A percentile compares a stretch with the other conserved stretches of the same genome.
phyloP scores from a whole-genome alignment of 1,140 invertebrate genomes.

The Maconellicoccus hirsutus region DNA sequence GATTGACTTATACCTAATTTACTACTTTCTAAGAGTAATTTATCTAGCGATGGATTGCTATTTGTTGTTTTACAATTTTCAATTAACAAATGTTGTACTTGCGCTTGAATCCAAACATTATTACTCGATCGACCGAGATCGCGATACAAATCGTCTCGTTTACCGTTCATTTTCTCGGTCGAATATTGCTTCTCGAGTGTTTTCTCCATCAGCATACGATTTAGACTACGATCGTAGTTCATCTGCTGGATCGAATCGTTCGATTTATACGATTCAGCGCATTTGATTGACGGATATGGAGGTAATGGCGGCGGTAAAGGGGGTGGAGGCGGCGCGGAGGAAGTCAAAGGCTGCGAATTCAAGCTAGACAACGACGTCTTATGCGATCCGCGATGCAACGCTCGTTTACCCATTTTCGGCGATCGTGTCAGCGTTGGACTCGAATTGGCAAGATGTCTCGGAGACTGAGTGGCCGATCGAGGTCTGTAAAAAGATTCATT shows the following conservation, averaged over 20 bases:
- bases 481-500: background rate
- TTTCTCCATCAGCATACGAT: background rate
- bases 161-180: background rate
- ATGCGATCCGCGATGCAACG: slow-evolving; percentile 35
- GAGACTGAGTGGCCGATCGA: slow-evolving; percentile 17
- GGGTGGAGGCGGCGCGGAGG: slow-evolving; percentile 29
- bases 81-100: background rate
- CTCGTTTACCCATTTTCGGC: slow-evolving; percentile 44
- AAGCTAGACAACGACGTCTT: background rate
- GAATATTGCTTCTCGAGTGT: background rate
- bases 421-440: slow-evolving; percentile 37
- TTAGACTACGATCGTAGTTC: background rate
- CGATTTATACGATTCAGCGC: background rate
- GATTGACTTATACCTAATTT: slow-evolving; percentile 15
- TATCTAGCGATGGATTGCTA: background rate
- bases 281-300: background rate
- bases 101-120: background rate
- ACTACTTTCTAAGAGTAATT: background rate
- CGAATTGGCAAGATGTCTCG: slow-evolving; percentile 34
- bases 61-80: slow-evolving; percentile 2
- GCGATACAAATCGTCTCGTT: background rate
- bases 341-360: background rate
- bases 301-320: background rate
- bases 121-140: background rate
- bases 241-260: background rate